Evolutionary conservation across 2,113 vertebrate species (phyloP), one percentile per base, ranked within the genome.

Genomic region (Pangasianodon hypophthalmus): DNA sequence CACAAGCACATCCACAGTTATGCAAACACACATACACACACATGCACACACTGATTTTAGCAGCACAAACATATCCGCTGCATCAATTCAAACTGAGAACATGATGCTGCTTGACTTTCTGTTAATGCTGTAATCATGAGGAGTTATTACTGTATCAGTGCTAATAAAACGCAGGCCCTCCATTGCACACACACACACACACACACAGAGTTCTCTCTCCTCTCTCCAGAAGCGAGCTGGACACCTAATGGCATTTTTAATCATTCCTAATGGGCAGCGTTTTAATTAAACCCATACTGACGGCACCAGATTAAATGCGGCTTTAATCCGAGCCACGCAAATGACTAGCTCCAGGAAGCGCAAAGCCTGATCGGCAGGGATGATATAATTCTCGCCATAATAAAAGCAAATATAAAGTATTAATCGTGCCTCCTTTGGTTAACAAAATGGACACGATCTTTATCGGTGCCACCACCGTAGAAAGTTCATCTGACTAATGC

Each of bases 321-420:
- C 73, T 90, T 93, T 95, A 97, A 96, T 96, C 94, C 86, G 94
- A 95, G 95, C 96, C 94, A 95, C 91, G 92, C 91, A 96, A 96
- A 95, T 94, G 91, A 94, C 85, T 88, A 84, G 92, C 94, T 94
- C 93, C 94, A 95, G 96, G 94, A 94, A 94, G 92, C 94, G 94
- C 81, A 92, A 91, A 91, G 89, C 84, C 60, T 95, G 92, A 96
- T 94, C 80, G 58, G 85, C 37, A 60, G 10, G 46, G 60, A 67
- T 29, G 88, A 91, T 91, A 87, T 77, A 60, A 80, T 69, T 83
- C 85, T 37, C 26, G 32, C 19, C 26, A 3, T 79, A 77, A 87
- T 87, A 79, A 87, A 60, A 79, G 32, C 86, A 87, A 87, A 87
- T 88, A 96, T 95, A 95, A 94, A 88, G 94, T 95, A 96, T 95